Percentiles rank a stretch among this genome's conserved stretches.
Conservation (phyloP, 2,113 vertebrate genomes). For the Corythaeola cristata region DNA sequence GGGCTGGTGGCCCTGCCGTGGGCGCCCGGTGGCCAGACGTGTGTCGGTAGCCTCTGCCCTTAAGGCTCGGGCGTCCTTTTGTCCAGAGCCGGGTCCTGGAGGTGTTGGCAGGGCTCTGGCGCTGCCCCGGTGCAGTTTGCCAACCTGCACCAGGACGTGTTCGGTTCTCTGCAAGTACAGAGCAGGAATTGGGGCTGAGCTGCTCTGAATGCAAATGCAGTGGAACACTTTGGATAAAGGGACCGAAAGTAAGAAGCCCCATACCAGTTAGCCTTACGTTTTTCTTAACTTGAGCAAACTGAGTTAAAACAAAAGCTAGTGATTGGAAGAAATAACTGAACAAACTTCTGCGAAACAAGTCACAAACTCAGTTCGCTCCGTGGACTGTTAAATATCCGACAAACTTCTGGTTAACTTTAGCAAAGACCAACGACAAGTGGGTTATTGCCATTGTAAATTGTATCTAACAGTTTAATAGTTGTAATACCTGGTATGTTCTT, state of each 20-base stretch:
- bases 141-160: fast-evolving
- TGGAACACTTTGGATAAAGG: background rate
- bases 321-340: background rate
- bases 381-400: conserved; percentile 54
- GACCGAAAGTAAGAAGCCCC: background rate
- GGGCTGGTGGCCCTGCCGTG: background rate
- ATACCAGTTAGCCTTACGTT: background rate
- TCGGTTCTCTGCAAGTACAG: background rate
- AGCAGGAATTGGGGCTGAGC: background rate
- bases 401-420: conserved; percentile 55
- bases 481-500: conserved; percentile 47
- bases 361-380: background rate
- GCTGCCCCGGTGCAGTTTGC: fast-evolving
- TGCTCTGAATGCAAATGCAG: background rate
- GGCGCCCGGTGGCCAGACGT: background rate
- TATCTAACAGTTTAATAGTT: conserved; percentile 49
- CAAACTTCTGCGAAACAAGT: background rate
- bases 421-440: background rate
- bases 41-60: background rate
- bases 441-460: conserved; percentile 52
- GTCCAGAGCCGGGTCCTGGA: fast-evolving
- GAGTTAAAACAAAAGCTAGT: background rate
- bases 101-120: fast-evolving
- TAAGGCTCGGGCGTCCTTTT: fast-evolving
- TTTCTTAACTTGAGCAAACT: background rate